Base-by-base conservation (phyloP, 2,888 invertebrate species). In the Chymomyza amoena region DNA sequence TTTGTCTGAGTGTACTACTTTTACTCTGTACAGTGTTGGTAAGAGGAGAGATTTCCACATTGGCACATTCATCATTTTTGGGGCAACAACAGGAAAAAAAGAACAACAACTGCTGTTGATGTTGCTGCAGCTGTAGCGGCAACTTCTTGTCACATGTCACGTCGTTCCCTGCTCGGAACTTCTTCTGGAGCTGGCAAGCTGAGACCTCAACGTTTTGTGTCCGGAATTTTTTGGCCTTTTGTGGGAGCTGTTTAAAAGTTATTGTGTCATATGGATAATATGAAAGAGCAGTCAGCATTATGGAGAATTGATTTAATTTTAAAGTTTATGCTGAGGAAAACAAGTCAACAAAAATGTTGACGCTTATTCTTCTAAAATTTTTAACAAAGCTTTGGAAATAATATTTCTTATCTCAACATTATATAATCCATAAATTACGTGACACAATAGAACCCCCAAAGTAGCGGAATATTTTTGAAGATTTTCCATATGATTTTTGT, bases 21-120 rank as follows among this genome's bases (percentile, higher is more conserved):
- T 13, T 13, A 45, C 39, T 45, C 1, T 32, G 32, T 32, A 32
- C 4, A 32, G 39, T 45, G 13, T 13, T 45, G 13, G 13, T 13
- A 13, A 45, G 13, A 45, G 39, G 39, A 39, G 39, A 45, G 39
- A 45, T 45, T 45, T 45, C 39, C 20, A 64, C 65, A 65, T 65
- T 65, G 59, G 57, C 65, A 65, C 65, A 65, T 65, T 65, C 65
- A 65, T 65, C 65, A 65, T 65, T 57, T 57, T n/a, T 52, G 36
- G 16, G 36, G 60, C 25, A 36, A 45, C 10, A 32, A 52, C 15
- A 52, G 13, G 0, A 45, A 20, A 52, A 45, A 10, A 45, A 45
- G 1, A 45, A 45, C 4, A 45, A 45, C 13, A 45, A 45, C 39
- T 45, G 13, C 39, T 45, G n/a, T 25, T 36, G 59, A 57, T 59